A percentile compares a stretch with the other conserved stretches of the same genome.
These are phyloP conservation scores for Butastur rufipennis DNA, from an alignment of 2,113 vertebrate species.

Conservation along the genomic window DNA sequence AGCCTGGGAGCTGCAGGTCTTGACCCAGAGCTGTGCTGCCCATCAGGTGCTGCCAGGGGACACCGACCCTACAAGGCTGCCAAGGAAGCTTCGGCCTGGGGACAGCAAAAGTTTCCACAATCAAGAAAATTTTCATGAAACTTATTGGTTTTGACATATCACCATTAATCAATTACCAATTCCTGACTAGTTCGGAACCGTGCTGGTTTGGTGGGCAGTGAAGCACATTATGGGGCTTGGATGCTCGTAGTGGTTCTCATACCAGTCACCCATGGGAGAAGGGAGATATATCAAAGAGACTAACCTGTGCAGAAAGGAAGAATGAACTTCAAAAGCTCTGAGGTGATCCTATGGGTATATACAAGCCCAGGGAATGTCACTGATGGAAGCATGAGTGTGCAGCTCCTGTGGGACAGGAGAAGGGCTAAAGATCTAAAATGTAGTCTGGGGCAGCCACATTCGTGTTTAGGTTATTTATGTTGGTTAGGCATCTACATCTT, in stretches of 20 bases:
- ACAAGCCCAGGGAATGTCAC: neutral
- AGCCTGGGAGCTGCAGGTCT: neutral
- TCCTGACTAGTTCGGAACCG: neutral
- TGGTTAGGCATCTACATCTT: neutral
- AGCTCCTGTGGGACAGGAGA: neutral
- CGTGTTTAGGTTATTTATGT: neutral
- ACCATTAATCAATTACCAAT: neutral
- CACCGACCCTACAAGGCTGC: neutral
- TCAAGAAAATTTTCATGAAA: neutral
- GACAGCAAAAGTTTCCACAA: neutral
- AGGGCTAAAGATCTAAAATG: neutral
- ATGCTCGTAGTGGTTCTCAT: neutral
- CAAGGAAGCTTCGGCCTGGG: neutral
- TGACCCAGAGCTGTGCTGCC: neutral
- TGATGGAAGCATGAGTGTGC: neutral
- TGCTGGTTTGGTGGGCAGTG: neutral
- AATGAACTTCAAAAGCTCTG: neutral
- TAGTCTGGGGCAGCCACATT: neutral
- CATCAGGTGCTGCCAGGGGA: neutral
- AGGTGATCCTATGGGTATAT: neutral
- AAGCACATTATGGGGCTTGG: neutral
- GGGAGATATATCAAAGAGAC: neutral
- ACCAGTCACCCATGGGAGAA: neutral
- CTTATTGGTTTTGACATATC: neutral
- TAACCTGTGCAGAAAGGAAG: neutral